Evolutionary conservation across 1,140 invertebrate species (phyloP).

Genomic region (Lysiphlebus fabarum): DNA sequence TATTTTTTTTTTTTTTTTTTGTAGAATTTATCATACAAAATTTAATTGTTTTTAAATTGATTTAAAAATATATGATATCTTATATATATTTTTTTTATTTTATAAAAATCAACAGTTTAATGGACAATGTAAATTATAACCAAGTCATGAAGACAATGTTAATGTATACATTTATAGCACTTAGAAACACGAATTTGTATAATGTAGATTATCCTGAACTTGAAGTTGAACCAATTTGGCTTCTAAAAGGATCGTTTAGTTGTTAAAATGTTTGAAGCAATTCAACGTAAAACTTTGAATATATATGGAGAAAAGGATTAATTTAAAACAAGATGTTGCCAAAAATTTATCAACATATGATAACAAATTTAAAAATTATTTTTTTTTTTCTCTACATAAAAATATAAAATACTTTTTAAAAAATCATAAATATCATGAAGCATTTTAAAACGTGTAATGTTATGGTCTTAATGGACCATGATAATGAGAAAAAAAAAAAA

Average conservation of each 20-base stretch:
- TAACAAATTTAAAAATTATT: too few relatives aligned
- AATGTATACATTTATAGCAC: slow-evolving; percentile 20
- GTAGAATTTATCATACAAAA: too few relatives aligned
- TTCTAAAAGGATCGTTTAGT: slow-evolving; percentile 9
- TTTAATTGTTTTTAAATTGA: too few relatives aligned
- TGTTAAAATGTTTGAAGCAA: not conserved
- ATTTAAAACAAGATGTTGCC: slow-evolving; percentile 1
- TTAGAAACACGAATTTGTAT: slow-evolving; percentile 14
- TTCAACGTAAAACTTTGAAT: not conserved
- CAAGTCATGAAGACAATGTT: slow-evolving; percentile 1
- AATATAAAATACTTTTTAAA: too few relatives aligned
- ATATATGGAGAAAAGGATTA: not conserved
- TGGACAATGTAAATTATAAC: not conserved
- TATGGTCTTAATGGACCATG: too few relatives aligned
- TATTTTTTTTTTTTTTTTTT: too few relatives aligned
- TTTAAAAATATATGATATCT: too few relatives aligned
- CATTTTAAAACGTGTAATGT: too few relatives aligned
- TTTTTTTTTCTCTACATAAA: too few relatives aligned
- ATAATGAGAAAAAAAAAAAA: too few relatives aligned
- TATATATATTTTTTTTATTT: too few relatives aligned
- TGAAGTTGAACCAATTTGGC: slow-evolving; percentile 24
- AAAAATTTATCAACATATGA: slow-evolving; percentile 12
- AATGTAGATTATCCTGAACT: slow-evolving; percentile 28
- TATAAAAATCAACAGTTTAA: not conserved
- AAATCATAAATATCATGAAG: too few relatives aligned